Evolutionary conservation across 23 tunicate genomes (phyloP), one percentile per base, ranked within the genome.

Genomic region (Ascidia mentula): DNA sequence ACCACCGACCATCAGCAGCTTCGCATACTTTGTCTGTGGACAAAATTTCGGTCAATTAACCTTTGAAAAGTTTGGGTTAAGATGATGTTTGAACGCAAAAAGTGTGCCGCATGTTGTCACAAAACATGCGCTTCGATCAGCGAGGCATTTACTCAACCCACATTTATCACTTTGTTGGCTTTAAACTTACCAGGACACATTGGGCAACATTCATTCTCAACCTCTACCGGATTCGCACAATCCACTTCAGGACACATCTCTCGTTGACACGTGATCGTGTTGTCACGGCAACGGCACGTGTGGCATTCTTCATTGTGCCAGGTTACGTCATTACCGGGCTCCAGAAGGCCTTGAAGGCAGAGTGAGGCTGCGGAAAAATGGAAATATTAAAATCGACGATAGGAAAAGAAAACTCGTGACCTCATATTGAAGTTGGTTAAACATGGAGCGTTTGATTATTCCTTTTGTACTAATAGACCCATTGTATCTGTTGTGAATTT

Each of bases 161-260:
- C n/a, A n/a, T n/a, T n/a, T n/a, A n/a, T n/a, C n/a, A n/a, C n/a
- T n/a, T n/a, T n/a, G 13, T 12, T 12, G 24, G 24, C 8, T 36
- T 18, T 12, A 65, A 17, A 34, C 32, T n/a, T 72, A 87, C 98
- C 98, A 76, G 98, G 92, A 81, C 98, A 93, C 70, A 79, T 74
- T 18, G 84, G 92, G 76, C 98, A 93, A 40, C 98, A 93, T 76
- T 87, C 89, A 18, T 85, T 83, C 40, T 88, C 89, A 12, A 88
- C 89, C 32, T 60, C 39, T 0, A 93, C 87, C 0, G 92, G 89
- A 35, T 84, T 45, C 15, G 46, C 73, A 72, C 98, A 93, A 20
- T 78, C 76, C 18, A 88, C 76, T 6, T 84, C 69, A 31, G 98
- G 93, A 70, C 98, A 93, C 24, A 40, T 36, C 8, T 82, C 76